A percentile compares a stretch with the other conserved stretches of the same genome.
Evolutionary conservation across 2,888 invertebrate genomes (phyloP).

Genomic region (Apotomis turbidana): DNA sequence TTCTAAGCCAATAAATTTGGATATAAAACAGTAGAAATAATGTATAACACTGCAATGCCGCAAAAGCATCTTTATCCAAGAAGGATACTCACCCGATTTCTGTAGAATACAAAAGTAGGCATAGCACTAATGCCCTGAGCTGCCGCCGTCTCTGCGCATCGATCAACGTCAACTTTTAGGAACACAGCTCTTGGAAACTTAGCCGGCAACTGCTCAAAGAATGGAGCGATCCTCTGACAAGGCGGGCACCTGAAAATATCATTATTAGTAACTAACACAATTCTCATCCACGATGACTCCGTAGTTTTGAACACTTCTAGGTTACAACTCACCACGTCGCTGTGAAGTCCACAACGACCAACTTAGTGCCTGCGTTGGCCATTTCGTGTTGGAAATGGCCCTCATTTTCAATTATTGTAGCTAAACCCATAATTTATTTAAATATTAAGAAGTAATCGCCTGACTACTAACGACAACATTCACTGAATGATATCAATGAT

Average conservation of each 20-base stretch:
- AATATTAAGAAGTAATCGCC: conserved; percentile 44
- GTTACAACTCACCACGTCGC: conserved; percentile 91
- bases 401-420: conserved; percentile 88
- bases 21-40: too few relatives aligned
- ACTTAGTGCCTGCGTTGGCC: conserved; percentile 91
- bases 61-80: not conserved
- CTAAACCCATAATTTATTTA: conserved; percentile 78
- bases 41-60: not conserved
- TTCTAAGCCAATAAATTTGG: too few relatives aligned
- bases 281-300: conserved; percentile 43
- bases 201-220: conserved; percentile 93
- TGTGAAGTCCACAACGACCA: conserved; percentile 97
- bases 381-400: conserved; percentile 93
- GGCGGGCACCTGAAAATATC: conserved; percentile 93
- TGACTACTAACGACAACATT: conserved; percentile 58
- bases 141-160: conserved; percentile 94
- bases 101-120: conserved; percentile 99
- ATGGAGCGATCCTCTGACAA: conserved; percentile 96
- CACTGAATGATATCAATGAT: conserved; percentile 61
- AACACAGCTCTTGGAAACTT: conserved; percentile 96
- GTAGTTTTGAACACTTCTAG: conserved; percentile 58
- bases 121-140: conserved; percentile 96
- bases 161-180: conserved; percentile 97
- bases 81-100: conserved; percentile 86
- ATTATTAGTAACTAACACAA: conserved; percentile 31